Conservation (phyloP, 1,140 invertebrate genomes). For the Diabrotica undecimpunctata region DNA sequence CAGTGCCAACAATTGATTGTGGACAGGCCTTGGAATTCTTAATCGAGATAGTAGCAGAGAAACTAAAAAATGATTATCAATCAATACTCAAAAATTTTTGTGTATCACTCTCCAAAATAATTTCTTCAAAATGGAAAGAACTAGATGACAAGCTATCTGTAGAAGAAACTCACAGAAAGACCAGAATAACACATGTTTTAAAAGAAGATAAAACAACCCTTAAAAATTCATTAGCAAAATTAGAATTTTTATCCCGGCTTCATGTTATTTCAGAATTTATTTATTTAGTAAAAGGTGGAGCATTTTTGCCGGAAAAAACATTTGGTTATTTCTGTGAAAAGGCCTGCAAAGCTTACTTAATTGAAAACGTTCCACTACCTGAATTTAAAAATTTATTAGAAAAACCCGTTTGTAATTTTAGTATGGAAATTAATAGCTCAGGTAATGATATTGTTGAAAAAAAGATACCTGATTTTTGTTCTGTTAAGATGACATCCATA, state of each 20-base stretch:
- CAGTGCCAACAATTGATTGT: slow-evolving; percentile 14
- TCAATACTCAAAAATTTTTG: slow-evolving; percentile 20
- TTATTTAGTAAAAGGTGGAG: slow-evolving; percentile 22
- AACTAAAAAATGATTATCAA: slow-evolving; percentile 27
- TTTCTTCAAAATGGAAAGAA: slow-evolving; percentile 21
- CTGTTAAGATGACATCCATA: not conserved
- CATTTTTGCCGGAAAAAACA: slow-evolving; percentile 15
- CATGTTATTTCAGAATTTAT: slow-evolving; percentile 24
- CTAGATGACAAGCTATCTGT: not conserved
- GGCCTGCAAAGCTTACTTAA: slow-evolving; percentile 12
- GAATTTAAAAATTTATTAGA: not conserved
- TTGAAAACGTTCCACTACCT: not conserved
- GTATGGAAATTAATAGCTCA: not conserved
- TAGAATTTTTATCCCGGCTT: slow-evolving; percentile 21
- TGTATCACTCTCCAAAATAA: not conserved
- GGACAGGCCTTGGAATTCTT: slow-evolving; percentile 22
- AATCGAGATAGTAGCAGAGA: slow-evolving; percentile 26
- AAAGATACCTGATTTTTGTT: not conserved
- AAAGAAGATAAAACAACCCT: not conserved
- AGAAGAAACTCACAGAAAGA: slow-evolving; percentile 8
- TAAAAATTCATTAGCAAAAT: slow-evolving; percentile 8
- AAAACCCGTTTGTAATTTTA: not conserved
- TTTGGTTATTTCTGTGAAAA: slow-evolving; percentile 17
- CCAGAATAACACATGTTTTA: slow-evolving; percentile 15
- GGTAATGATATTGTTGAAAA: not conserved